Conservation (phyloP, 2,113 vertebrate genomes). For the Phalacrocorax pelagicus region DNA sequence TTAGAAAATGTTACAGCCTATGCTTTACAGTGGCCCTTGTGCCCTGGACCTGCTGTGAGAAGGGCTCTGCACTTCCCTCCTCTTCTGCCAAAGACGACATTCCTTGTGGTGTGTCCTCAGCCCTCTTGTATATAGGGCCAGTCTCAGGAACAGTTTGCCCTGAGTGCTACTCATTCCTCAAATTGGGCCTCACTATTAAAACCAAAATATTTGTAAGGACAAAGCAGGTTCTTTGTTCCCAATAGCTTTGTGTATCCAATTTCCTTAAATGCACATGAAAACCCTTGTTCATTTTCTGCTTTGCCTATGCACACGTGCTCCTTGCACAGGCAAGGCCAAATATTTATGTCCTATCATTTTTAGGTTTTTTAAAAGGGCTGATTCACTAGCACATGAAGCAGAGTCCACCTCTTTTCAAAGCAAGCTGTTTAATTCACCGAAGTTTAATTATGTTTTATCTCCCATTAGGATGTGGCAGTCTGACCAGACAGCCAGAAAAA, state of each 20-base stretch:
- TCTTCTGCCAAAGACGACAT: not conserved
- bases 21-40: not conserved
- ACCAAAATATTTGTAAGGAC: not conserved
- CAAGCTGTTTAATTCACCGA: constrained; percentile 13
- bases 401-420: constrained; percentile 5
- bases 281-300: not conserved
- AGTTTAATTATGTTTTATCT: not conserved
- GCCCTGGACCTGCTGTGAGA: not conserved
- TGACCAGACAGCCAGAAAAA: constrained; percentile 18
- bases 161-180: not conserved
- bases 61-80: not conserved
- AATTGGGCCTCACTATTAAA: not conserved
- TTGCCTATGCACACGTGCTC: not conserved
- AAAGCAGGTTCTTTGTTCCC: not conserved
- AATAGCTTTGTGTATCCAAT: not conserved
- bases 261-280: not conserved
- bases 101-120: not conserved
- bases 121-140: not conserved
- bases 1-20: not conserved
- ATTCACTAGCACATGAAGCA: not conserved
- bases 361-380: not conserved
- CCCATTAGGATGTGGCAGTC: constrained; percentile 16
- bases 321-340: not conserved
- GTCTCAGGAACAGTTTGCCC: not conserved
- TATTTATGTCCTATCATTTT: not conserved